phyloP scores from a whole-genome alignment of 2,113 vertebrate species.

The Corythornis madagascariensis region DNA sequence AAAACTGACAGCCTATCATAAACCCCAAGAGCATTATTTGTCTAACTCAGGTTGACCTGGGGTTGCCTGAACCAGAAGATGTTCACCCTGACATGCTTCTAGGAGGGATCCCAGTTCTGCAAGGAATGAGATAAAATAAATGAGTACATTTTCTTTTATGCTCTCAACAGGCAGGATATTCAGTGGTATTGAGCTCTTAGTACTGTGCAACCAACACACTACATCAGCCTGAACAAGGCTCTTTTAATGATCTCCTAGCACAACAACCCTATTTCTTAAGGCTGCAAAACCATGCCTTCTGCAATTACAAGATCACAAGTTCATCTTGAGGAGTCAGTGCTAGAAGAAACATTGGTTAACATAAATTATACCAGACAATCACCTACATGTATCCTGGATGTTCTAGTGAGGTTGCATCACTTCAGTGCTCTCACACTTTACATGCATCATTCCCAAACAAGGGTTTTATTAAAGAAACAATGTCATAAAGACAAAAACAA shows the following conservation, averaged over 20 bases:
- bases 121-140: background rate
- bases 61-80: background rate
- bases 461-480: background rate
- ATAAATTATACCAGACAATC: slow-evolving; percentile 12
- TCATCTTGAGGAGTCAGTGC: slow-evolving; percentile 42
- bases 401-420: slow-evolving; percentile 19
- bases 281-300: background rate
- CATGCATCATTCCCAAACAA: background rate
- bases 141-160: background rate
- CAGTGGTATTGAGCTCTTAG: background rate
- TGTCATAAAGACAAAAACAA: background rate
- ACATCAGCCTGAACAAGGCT: background rate
- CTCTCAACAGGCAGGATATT: background rate
- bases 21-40: background rate
- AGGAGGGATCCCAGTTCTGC: background rate
- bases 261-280: background rate
- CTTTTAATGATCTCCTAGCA: background rate
- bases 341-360: background rate
- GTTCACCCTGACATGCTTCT: background rate
- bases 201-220: background rate
- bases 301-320: slow-evolving; percentile 20
- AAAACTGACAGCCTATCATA: background rate
- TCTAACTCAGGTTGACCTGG: background rate
- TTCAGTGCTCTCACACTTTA: background rate
- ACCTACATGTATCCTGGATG: background rate